phyloP scores from a whole-genome alignment of 2,888 invertebrate genomes.

The Diploptera punctata region DNA sequence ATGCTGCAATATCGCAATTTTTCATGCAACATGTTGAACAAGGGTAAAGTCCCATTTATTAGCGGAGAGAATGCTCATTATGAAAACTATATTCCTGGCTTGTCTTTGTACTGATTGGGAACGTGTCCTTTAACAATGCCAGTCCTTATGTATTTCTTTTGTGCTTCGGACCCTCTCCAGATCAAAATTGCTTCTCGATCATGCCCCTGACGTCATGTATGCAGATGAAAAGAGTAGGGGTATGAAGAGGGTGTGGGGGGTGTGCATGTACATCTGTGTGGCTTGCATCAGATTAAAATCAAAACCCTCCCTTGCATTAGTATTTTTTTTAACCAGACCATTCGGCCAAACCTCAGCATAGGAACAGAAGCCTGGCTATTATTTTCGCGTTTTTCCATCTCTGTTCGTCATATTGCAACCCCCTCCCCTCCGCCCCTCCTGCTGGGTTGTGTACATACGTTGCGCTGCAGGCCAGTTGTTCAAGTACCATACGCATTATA shows the following conservation, averaged over 20 bases:
- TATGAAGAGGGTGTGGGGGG: constrained; percentile 16
- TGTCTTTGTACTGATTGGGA: constrained; percentile 6
- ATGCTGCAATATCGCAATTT: too few relatives aligned
- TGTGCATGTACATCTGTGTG: constrained; percentile 38
- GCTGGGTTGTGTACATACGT: constrained; percentile 23
- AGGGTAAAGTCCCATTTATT: neutral
- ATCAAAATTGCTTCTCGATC: constrained; percentile 41
- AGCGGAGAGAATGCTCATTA: neutral
- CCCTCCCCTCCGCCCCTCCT: neutral
- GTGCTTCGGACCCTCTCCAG: constrained; percentile 13
- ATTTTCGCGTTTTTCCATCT: constrained; percentile 37
- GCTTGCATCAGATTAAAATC: constrained; percentile 42
- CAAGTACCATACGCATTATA: constrained; percentile 22
- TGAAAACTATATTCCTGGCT: neutral
- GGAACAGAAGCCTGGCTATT: constrained; percentile 30
- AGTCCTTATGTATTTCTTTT: constrained; percentile 25
- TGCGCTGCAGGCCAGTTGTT: constrained; percentile 11
- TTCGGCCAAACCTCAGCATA: constrained; percentile 28
- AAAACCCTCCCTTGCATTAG: constrained; percentile 19
- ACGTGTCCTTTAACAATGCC: constrained; percentile 19
- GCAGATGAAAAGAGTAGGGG: constrained; percentile 34
- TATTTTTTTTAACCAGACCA: constrained; percentile 14
- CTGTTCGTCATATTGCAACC: constrained; percentile 24
- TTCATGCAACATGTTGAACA: too few relatives aligned
- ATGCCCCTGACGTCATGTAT: constrained; percentile 38